Conservation (phyloP, 2,113 vertebrate species). For the Micronycteris hirsuta region DNA sequence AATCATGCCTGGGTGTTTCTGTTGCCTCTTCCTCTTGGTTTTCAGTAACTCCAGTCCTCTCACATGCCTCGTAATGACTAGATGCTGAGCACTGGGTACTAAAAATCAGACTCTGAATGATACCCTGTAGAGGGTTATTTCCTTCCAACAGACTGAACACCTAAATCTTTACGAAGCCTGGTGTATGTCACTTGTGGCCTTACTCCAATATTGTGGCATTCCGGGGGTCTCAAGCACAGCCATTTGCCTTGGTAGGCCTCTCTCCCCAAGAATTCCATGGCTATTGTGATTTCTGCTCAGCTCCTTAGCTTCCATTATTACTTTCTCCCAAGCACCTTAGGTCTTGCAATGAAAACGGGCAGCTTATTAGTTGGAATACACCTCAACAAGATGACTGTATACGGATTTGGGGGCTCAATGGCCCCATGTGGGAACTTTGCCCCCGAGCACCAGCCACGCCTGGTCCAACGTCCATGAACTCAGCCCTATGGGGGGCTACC, state of each 20-base stretch:
- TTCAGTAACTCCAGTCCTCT: background rate
- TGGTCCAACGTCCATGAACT: background rate
- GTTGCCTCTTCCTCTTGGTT: background rate
- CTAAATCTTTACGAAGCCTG: background rate
- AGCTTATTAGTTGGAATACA: background rate
- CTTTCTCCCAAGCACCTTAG: background rate
- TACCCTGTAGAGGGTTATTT: background rate
- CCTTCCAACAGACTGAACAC: background rate
- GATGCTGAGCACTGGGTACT: background rate
- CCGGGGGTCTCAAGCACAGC: background rate
- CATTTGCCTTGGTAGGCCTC: fast-evolving
- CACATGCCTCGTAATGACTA: background rate
- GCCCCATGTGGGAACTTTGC: background rate
- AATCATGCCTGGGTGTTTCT: background rate
- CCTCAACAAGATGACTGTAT: fast-evolving
- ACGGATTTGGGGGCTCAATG: too few species aligned
- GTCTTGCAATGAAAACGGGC: background rate
- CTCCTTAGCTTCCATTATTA: background rate
- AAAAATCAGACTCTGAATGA: background rate
- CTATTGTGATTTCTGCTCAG: background rate
- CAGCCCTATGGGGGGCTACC: background rate
- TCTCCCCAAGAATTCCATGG: too few species aligned
- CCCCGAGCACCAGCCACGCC: background rate
- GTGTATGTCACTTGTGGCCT: background rate
- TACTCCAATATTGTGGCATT: background rate